These are phyloP conservation scores for Delichon dasypus DNA, from an alignment of 2,797 vertebrate genomes.

Conservation along the genomic window DNA sequence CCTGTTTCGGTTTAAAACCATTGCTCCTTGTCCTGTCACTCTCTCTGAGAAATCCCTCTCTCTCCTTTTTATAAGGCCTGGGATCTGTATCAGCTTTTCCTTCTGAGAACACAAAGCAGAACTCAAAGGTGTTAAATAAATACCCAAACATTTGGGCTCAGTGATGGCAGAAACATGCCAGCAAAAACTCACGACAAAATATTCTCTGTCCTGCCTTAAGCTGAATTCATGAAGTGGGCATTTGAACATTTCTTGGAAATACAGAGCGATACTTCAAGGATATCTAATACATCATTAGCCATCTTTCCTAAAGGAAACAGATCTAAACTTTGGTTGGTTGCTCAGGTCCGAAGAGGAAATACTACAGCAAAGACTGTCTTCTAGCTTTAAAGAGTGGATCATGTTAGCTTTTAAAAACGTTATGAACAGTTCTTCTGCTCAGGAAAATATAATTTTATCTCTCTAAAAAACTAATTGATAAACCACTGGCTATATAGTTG, in stretches of 20 bases:
- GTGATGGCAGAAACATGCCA: background rate
- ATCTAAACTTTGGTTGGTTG: background rate
- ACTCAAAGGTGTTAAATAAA: background rate
- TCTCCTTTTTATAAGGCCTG: background rate
- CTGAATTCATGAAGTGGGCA: background rate
- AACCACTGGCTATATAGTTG: background rate
- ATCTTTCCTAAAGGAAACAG: background rate
- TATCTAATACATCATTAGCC: background rate
- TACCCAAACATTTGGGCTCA: background rate
- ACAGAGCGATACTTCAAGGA: background rate
- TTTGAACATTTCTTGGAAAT: background rate
- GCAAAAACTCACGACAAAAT: background rate
- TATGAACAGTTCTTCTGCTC: background rate
- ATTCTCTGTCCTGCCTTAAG: background rate
- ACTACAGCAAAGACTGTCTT: background rate
- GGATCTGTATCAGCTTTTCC: background rate
- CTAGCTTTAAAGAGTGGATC: background rate
- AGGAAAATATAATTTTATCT: background rate
- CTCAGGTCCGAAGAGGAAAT: background rate
- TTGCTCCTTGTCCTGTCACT: background rate
- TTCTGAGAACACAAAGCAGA: background rate
- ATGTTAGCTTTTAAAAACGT: background rate
- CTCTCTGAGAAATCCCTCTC: background rate
- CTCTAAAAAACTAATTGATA: background rate
- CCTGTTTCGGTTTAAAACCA: background rate